Evolutionary conservation across 2,888 invertebrate genomes (phyloP).

Genomic region (Allygus modestus): DNA sequence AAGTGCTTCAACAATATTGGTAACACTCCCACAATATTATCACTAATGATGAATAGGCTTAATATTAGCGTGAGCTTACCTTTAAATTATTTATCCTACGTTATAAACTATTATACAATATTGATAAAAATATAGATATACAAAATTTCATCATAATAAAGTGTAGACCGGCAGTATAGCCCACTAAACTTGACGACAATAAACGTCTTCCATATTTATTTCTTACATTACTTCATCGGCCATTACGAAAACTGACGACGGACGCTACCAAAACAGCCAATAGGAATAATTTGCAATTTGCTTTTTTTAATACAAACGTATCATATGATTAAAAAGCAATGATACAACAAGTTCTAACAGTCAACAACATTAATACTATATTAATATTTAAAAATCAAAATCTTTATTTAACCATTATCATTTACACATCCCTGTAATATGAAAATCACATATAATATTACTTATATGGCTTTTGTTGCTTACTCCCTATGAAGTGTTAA

Average conservation of each 20-base stretch:
- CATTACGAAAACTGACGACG: conserved; percentile 11
- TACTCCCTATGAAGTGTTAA: no score
- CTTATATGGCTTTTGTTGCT: no score
- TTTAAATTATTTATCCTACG: conserved; percentile 7
- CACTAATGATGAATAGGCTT: background rate
- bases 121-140: conserved; percentile 7
- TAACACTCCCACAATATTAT: no score
- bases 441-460: no score
- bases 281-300: background rate
- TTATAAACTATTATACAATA: background rate
- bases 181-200: background rate
- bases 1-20: no score
- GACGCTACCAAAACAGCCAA: conserved; percentile 41
- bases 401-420: no score
- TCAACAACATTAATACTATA: no score
- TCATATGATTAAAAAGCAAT: background rate
- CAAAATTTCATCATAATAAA: background rate
- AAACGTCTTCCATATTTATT: background rate
- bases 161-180: background rate
- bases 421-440: no score
- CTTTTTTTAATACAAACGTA: background rate
- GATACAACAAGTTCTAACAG: no score
- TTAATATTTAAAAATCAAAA: no score
- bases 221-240: background rate
- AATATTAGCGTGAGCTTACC: background rate